Base-by-base conservation (phyloP, 1,140 invertebrate species). In the Steinernema feltiae region DNA sequence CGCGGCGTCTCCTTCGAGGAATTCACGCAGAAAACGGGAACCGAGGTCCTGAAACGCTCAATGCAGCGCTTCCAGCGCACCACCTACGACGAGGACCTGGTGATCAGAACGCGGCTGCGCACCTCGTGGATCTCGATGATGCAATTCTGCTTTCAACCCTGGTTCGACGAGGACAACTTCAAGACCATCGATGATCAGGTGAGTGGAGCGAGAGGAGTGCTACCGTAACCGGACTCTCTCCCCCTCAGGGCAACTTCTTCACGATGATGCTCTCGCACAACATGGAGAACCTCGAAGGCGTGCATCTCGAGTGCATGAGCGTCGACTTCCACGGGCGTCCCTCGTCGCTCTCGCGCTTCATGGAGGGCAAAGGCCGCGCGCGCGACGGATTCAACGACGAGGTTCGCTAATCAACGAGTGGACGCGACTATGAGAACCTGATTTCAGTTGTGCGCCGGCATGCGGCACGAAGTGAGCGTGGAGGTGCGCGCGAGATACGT, bases 121-220 rank as follows among this genome's bases (percentile, higher is more conserved):
- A 84, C 82, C 32, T 80, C 83, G 1, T 85, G 84, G 84, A 80
- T 85, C 72, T 86, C 85, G 30, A 79, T 81, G 74, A 85, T 85
- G 79, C 85, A 85, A 75, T 78, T 85, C 30, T 85, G 84, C 70
- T 85, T 84, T 48, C 84, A 85, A 63, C 84, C 84, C 2, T 74
- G 70, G 75, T 84, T 82, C 71, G 82, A 85, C 71, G 12, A 75
- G 41, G 78, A 82, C 21, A 85, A 85, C 48, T 83, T 71, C 35
- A 75, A 83, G 32, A 30, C 73, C 0, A 86, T 85, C 21, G 72
- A 76, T 32, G 85, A 86, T 41, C 85, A 85, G 71, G 82, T 84
- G 72, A 69, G 21, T 7, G 7, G 7, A 41, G 18, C 35, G 18
- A n/a, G n/a, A n/a, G n/a, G n/a, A n/a, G n/a, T n/a, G n/a, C n/a